Conservation (phyloP, 2,797 vertebrate species). For the Propithecus deckenii region DNA sequence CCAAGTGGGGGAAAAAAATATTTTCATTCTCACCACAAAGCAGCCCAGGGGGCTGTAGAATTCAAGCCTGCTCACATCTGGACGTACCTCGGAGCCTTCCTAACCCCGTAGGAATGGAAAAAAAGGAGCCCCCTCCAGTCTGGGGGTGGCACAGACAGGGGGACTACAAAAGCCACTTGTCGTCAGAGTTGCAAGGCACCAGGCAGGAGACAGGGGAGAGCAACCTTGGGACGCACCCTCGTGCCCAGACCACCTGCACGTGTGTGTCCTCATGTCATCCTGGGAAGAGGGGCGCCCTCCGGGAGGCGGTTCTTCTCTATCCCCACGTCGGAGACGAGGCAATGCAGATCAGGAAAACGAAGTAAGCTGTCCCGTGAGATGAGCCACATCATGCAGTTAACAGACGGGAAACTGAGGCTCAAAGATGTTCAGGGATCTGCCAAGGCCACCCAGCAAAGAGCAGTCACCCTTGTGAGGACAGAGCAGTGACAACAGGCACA, state of each 20-base stretch:
- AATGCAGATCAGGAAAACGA: background rate
- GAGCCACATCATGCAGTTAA: too few species aligned
- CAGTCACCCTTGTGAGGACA: background rate
- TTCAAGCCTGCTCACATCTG: background rate
- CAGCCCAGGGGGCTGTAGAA: background rate
- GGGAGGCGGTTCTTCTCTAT: background rate
- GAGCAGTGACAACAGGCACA: rapidly evolving
- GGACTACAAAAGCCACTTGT: background rate
- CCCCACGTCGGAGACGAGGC: background rate
- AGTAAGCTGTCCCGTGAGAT: rapidly evolving
- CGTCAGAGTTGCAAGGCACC: background rate
- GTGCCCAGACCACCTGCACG: background rate
- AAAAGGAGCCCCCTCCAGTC: background rate
- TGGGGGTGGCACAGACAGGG: rapidly evolving
- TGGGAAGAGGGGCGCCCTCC: background rate
- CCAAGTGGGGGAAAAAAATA: background rate
- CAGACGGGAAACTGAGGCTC: background rate
- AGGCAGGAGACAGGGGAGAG: background rate
- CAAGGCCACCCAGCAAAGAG: background rate
- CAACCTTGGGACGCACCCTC: rapidly evolving
- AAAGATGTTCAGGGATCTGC: background rate
- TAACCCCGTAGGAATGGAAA: background rate
- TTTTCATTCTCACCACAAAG: conserved; percentile 44
- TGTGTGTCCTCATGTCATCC: rapidly evolving
- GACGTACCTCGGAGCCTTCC: background rate